phyloP scores from a whole-genome alignment of 2,797 vertebrate genomes.

The Huso huso region DNA sequence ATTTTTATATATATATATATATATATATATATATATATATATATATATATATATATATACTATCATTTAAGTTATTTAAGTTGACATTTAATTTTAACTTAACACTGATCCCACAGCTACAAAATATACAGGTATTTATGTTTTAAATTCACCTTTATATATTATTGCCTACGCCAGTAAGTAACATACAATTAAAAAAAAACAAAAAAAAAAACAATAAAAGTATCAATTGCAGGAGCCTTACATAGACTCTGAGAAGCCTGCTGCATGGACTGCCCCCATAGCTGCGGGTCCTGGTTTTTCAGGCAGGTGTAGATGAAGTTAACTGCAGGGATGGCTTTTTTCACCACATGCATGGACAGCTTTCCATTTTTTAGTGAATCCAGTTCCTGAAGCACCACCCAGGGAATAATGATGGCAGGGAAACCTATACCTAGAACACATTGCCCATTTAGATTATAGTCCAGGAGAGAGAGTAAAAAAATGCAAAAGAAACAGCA shows the following conservation, averaged over 20 bases:
- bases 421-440: conserved; percentile 62
- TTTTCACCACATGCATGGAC: conserved; percentile 60
- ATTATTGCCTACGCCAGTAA: too few relatives aligned
- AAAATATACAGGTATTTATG: too few relatives aligned
- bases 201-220: too few relatives aligned
- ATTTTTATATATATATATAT: too few relatives aligned
- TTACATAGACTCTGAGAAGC: conserved; percentile 72
- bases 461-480: too few relatives aligned
- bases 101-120: too few relatives aligned
- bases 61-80: too few relatives aligned
- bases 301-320: conserved; percentile 76
- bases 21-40: too few relatives aligned
- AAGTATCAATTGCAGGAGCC: conserved; percentile 24
- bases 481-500: background rate
- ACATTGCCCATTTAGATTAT: conserved; percentile 7
- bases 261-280: conserved; percentile 90
- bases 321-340: conserved; percentile 76
- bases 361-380: conserved; percentile 71
- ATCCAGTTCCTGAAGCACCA: conserved; percentile 88
- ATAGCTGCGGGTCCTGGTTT: conserved; percentile 62
- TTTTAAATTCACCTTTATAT: too few relatives aligned
- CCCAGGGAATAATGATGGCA: conserved; percentile 83
- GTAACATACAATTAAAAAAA: too few relatives aligned
- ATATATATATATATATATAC: too few relatives aligned
- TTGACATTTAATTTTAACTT: too few relatives aligned